These are phyloP conservation scores for Corvus hawaiiensis DNA, from an alignment of 2,113 vertebrate species.

Conservation along the genomic window DNA sequence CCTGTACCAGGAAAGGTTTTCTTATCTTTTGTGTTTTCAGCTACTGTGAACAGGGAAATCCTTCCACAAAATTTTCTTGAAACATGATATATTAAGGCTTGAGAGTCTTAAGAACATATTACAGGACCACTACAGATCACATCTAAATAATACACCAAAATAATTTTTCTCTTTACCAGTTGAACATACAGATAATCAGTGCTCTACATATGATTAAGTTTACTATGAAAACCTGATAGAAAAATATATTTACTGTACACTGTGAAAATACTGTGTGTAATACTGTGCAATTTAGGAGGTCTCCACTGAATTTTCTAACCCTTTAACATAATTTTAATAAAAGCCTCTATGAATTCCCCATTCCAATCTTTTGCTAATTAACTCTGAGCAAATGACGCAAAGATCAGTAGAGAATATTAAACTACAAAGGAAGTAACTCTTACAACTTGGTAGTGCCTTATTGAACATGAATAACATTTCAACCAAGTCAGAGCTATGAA, in stretches of 20 bases:
- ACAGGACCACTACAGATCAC: not conserved
- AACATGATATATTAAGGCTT: not conserved
- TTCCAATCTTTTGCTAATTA: constrained; percentile 59
- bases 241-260: constrained; percentile 4
- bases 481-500: not conserved
- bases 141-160: not conserved
- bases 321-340: constrained; percentile 43
- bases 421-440: constrained; percentile 31
- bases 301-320: not conserved
- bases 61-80: not conserved
- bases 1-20: not conserved
- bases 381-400: constrained; percentile 25
- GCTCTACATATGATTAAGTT: not conserved
- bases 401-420: constrained; percentile 59
- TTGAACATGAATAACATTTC: constrained; percentile 1
- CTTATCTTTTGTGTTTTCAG: not conserved
- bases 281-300: not conserved
- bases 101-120: not conserved
- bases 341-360: not conserved
- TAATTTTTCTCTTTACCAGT: not conserved
- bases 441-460: constrained; percentile 14
- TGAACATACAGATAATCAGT: not conserved
- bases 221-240: constrained; percentile 18
- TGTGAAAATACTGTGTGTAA: not conserved
- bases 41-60: not conserved